phyloP scores from a whole-genome alignment of 2,888 invertebrate genomes.

The Phyto melanocephala region DNA sequence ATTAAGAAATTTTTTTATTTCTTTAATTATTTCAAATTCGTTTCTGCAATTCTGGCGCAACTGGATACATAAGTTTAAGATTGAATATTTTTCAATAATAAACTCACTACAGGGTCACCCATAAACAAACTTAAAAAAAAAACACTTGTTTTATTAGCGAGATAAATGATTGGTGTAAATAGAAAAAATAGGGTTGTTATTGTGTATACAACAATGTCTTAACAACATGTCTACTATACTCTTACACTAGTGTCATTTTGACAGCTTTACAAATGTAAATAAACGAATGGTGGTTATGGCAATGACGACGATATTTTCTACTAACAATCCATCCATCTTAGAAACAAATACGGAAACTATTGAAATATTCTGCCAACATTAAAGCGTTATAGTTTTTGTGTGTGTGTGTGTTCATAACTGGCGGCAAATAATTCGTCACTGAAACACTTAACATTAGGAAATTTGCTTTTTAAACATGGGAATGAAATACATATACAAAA shows the following conservation, averaged over 20 bases:
- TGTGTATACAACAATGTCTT: constrained; percentile 24
- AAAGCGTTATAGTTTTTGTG: constrained; percentile 5
- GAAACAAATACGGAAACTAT: constrained; percentile 48
- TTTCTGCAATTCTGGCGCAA: too few species aligned
- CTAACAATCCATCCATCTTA: constrained; percentile 59
- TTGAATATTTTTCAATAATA: too few species aligned
- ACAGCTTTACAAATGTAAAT: constrained; percentile 57
- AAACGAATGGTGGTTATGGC: background rate
- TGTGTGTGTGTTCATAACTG: constrained; percentile 9
- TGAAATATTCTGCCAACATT: constrained; percentile 44
- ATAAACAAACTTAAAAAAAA: constrained; percentile 5
- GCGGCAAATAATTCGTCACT: constrained; percentile 60
- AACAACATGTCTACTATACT: constrained; percentile 3
- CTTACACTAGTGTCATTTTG: constrained; percentile 57
- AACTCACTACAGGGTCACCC: constrained; percentile 8
- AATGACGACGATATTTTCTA: constrained; percentile 25
- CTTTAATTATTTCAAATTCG: too few species aligned
- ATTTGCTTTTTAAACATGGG: constrained; percentile 48
- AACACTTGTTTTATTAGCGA: constrained; percentile 47
- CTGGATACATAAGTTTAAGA: too few species aligned
- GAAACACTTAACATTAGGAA: constrained; percentile 60
- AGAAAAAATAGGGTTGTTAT: constrained; percentile 31
- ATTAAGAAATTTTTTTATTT: too few species aligned
- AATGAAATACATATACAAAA: background rate
- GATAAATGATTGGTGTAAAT: constrained; percentile 46